Percentiles rank a stretch among this genome's conserved stretches.
Conservation (phyloP, 2,113 vertebrate species). For the Anguilla japonica region DNA sequence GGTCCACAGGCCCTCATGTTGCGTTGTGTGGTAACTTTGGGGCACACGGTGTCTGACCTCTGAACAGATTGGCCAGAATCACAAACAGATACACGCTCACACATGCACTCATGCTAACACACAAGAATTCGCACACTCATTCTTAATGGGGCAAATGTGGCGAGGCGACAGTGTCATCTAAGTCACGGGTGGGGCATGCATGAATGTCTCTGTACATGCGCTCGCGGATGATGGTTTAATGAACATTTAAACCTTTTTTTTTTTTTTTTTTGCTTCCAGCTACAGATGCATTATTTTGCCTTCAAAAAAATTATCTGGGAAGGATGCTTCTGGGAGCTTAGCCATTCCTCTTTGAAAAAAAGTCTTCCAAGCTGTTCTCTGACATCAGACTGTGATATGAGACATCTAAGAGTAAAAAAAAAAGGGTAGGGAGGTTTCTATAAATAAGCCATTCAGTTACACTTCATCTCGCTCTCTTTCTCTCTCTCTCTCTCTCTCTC, state of each 20-base stretch:
- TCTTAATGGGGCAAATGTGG: not conserved
- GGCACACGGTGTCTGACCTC: not conserved
- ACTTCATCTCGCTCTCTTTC: not conserved
- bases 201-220: not conserved
- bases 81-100: not conserved
- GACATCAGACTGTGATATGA: conserved; percentile 19
- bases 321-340: not conserved
- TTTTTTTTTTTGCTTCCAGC: not conserved
- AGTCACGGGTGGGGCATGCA: not conserved
- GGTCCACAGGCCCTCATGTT: not conserved
- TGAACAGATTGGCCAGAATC: not conserved
- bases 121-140: not conserved
- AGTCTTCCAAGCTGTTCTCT: not conserved
- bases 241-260: not conserved
- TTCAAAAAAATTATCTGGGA: not conserved
- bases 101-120: not conserved
- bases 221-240: not conserved
- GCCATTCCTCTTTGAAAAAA: not conserved
- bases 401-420: not conserved
- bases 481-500: not conserved
- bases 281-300: not conserved
- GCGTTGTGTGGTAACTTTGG: not conserved
- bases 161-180: not conserved
- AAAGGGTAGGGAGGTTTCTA: not conserved
- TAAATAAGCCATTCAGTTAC: conserved; percentile 1